Percentiles rank a stretch among this genome's conserved stretches.
Conservation (phyloP, 2,113 vertebrate species). For the Terrapene triunguis region DNA sequence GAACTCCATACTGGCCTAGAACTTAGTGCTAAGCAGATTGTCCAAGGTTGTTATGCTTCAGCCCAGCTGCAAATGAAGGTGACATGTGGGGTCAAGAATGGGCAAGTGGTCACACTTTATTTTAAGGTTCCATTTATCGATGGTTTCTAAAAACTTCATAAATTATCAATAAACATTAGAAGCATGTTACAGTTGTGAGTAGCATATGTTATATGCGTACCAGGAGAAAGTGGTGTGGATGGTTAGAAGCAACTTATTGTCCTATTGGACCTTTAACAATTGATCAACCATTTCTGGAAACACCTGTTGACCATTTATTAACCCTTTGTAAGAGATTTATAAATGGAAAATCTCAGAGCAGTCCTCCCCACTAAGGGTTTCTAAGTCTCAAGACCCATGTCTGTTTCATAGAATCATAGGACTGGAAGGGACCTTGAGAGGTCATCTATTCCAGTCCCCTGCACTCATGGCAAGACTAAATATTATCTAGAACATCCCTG, state of each 20-base stretch:
- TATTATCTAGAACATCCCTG: too few relatives aligned
- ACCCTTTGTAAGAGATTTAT: background rate
- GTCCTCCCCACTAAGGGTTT: background rate
- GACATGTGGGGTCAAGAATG: background rate
- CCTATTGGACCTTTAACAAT: background rate
- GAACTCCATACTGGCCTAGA: background rate
- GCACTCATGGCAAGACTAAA: too few relatives aligned
- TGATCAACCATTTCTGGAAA: background rate
- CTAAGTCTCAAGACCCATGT: background rate
- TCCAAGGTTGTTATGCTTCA: background rate
- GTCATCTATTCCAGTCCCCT: too few relatives aligned
- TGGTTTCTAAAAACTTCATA: background rate
- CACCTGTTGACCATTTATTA: background rate
- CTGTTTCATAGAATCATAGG: background rate
- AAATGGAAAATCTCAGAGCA: background rate
- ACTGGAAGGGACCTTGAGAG: too few relatives aligned
- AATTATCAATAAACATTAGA: background rate
- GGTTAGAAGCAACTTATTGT: background rate
- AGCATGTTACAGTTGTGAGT: background rate
- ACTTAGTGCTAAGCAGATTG: background rate
- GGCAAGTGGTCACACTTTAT: background rate
- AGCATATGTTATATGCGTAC: background rate
- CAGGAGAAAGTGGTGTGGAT: background rate
- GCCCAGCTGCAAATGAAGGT: background rate
- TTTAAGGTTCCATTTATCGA: background rate